Base-by-base conservation (phyloP, 1,140 invertebrate species). In the Coptotermes formosanus region DNA sequence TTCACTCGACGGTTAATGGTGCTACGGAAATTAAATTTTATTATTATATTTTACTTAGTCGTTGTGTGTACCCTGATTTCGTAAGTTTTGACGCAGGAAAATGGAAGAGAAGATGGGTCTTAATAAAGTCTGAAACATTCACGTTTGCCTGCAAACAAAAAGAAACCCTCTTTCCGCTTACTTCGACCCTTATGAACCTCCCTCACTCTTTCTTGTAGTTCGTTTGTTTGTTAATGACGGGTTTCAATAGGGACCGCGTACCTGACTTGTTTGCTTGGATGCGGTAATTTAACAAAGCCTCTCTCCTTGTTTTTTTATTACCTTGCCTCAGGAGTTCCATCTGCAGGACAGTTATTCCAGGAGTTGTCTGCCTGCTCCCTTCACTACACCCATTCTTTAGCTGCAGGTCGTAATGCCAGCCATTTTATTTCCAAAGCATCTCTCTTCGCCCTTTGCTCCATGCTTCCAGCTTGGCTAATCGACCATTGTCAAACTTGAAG, bases 141-240 rank as follows among this genome's bases (percentile, higher is more conserved):
- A 64, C n/a, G 64, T 7, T 30, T 30, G 64, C 64, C n/a, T 30
- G n/a, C 64, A 75, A 30, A 75, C 64, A 75, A 75, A 75, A 75
- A 75, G 64, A 75, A 75, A 30, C 9, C 64, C 64, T 75, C 64
- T 75, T 75, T 75, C 25, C 64, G 0, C 25, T 8, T 7, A 75
- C n/a, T 75, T 75, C 64, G 64, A 75, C 64, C 64, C 64, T 75
- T 16, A 75, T 75, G 64, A 75, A 75, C 64, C 64, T 75, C 64
- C 25, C 64, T 75, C 64, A 75, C 64, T 75, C 64, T 75, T 75
- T 75, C 64, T 75, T 75, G 6, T 25, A 75, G 64, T 75, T 75
- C 64, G 64, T 75, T 75, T 75, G 64, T 75, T 75, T 75, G 64
- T 75, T 75, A 75, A 75, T 75, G 64, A 75, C 64, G 64, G 64